A percentile compares a stretch with the other conserved stretches of the same genome.
Conservation (phyloP, 2,888 invertebrate species). For the Lasius platythorax region DNA sequence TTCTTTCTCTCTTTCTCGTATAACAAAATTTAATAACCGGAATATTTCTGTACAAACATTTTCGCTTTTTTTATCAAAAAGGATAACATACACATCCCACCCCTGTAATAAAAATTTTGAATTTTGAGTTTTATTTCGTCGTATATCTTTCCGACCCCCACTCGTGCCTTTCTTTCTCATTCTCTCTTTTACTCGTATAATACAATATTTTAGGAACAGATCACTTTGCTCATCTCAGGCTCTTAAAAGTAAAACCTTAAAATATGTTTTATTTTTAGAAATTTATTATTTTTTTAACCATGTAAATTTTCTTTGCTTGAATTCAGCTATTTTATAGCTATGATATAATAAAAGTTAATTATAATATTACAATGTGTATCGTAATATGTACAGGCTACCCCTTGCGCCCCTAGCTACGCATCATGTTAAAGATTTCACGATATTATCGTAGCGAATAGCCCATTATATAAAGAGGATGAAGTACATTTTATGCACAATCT, state of each 20-base stretch:
- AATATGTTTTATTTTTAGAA: constrained; percentile 78
- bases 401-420: constrained; percentile 70
- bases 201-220: constrained; percentile 81
- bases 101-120: constrained; percentile 83
- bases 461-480: constrained; percentile 64
- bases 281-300: constrained; percentile 79
- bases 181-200: constrained; percentile 62
- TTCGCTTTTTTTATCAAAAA: constrained; percentile 81
- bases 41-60: constrained; percentile 86
- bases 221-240: constrained; percentile 80
- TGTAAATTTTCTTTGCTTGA: constrained; percentile 83
- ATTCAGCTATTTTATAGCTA: constrained; percentile 84
- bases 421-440: constrained; percentile 64
- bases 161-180: constrained; percentile 56
- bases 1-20: constrained; percentile 68
- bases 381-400: constrained; percentile 78
- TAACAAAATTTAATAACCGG: constrained; percentile 86
- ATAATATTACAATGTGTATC: constrained; percentile 74
- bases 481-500: constrained; percentile 69
- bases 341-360: constrained; percentile 74
- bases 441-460: constrained; percentile 65
- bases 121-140: constrained; percentile 81
- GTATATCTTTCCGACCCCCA: constrained; percentile 39
- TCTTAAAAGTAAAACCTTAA: constrained; percentile 80
- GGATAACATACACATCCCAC: constrained; percentile 79